Evolutionary conservation across 2,888 invertebrate genomes (phyloP).

Genomic region (Chironomus tentans): DNA sequence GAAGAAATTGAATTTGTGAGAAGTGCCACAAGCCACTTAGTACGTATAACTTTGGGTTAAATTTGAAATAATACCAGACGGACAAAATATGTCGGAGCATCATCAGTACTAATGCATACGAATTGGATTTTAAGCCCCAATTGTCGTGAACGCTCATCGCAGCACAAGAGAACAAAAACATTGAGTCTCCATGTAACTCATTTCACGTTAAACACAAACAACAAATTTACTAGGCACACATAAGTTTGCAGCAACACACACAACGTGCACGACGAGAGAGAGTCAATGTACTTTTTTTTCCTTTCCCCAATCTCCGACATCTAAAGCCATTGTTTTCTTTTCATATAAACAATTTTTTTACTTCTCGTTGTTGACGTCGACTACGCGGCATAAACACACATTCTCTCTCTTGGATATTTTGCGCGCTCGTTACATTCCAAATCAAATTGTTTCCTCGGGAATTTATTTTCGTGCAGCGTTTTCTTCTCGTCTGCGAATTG

Average conservation of each 20-base stretch:
- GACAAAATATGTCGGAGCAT: conserved; percentile 3
- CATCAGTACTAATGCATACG: background rate
- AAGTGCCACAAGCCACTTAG: conserved; percentile 18
- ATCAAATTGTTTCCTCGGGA: conserved; percentile 1
- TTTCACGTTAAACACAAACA: conserved; percentile 24
- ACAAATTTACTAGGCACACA: conserved; percentile 22
- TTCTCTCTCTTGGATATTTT: background rate
- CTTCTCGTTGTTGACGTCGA: background rate
- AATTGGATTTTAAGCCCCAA: background rate
- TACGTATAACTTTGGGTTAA: conserved; percentile 25
- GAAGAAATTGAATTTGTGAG: background rate
- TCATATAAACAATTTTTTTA: too few relatives aligned
- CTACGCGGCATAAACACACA: background rate
- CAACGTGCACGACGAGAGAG: background rate
- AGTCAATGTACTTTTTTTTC: background rate
- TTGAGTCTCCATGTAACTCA: conserved; percentile 1
- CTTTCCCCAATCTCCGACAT: background rate
- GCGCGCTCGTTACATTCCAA: conserved; percentile 23
- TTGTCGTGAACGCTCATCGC: background rate
- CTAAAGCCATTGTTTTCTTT: background rate
- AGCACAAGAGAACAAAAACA: background rate
- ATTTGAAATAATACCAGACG: conserved; percentile 24
- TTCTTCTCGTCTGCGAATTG: conserved; percentile 23
- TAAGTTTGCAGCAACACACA: background rate
- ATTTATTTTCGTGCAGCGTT: conserved; percentile 9